phyloP scores from a whole-genome alignment of 2,888 invertebrate genomes.

The Agapostemon virescens region DNA sequence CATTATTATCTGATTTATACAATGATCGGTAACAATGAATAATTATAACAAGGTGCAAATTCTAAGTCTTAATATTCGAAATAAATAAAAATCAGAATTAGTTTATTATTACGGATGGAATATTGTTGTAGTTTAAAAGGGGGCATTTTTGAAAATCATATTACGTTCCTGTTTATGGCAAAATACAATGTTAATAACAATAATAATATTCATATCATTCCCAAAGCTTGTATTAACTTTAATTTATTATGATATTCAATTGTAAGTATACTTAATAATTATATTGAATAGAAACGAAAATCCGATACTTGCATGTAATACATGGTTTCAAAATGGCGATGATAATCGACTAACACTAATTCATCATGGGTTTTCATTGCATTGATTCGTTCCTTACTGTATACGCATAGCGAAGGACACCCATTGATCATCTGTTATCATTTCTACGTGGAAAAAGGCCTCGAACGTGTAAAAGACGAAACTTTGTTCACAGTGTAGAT shows the following conservation, averaged over 20 bases:
- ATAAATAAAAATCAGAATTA: background rate
- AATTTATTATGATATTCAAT: background rate
- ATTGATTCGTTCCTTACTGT: slow-evolving; percentile 5
- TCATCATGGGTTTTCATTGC: background rate
- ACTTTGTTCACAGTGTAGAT: slow-evolving; percentile 18
- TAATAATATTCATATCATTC: background rate
- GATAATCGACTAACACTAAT: background rate
- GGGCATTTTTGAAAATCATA: too few species aligned
- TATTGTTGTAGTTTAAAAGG: background rate
- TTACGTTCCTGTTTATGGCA: background rate
- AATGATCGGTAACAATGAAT: too few species aligned
- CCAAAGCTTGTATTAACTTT: background rate
- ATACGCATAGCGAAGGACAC: slow-evolving; percentile 12
- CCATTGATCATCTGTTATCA: slow-evolving; percentile 20
- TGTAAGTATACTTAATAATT: background rate
- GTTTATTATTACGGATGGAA: background rate
- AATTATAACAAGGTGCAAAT: too few species aligned
- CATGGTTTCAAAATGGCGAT: background rate
- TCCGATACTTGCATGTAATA: too few species aligned
- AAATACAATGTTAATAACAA: background rate
- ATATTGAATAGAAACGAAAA: background rate
- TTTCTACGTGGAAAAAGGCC: slow-evolving; percentile 14
- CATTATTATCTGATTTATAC: too few species aligned
- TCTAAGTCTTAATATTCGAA: too few species aligned
- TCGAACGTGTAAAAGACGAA: slow-evolving; percentile 12